Evolutionary conservation across 2,888 invertebrate species (phyloP).

Genomic region (Incurvaria masculella): DNA sequence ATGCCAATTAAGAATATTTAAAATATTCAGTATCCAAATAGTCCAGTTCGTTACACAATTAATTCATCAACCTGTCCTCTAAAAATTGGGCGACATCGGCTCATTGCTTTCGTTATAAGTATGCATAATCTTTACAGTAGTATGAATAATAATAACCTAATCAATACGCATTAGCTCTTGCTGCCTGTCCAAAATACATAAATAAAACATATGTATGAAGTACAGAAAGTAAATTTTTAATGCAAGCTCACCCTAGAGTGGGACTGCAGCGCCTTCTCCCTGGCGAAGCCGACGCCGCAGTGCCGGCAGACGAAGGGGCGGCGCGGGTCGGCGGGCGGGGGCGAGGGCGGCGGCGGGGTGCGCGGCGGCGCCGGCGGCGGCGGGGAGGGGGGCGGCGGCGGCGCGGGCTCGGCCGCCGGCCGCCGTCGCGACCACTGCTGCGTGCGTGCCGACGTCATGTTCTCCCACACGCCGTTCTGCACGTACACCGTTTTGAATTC

Average conservation of each 20-base stretch:
- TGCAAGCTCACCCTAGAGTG: slow-evolving; percentile 57
- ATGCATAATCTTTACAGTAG: too few species aligned
- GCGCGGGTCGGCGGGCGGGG: slow-evolving; percentile 18
- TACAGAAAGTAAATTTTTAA: neutral
- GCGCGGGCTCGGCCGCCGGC: slow-evolving; percentile 13
- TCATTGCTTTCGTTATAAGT: too few species aligned
- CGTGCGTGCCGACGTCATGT: slow-evolving; percentile 52
- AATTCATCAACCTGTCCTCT: too few species aligned
- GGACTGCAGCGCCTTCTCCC: slow-evolving; percentile 78
- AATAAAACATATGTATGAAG: neutral
- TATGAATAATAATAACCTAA: too few species aligned
- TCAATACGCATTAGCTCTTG: too few species aligned
- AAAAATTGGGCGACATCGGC: too few species aligned
- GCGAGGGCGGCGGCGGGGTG: slow-evolving; percentile 23
- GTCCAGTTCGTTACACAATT: too few species aligned
- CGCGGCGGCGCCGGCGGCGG: slow-evolving; percentile 28
- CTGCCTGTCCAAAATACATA: too few species aligned
- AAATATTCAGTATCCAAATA: too few species aligned
- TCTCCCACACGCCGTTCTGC: slow-evolving; percentile 42
- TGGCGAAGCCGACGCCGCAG: slow-evolving; percentile 73
- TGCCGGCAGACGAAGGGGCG: slow-evolving; percentile 78
- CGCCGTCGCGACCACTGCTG: slow-evolving; percentile 45
- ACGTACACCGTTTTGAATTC: too few species aligned
- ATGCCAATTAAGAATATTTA: too few species aligned
- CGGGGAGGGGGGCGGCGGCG: slow-evolving; percentile 21